These are phyloP conservation scores for Argyrosomus japonicus DNA, from an alignment of 2,113 vertebrate genomes.

Conservation along the genomic window DNA sequence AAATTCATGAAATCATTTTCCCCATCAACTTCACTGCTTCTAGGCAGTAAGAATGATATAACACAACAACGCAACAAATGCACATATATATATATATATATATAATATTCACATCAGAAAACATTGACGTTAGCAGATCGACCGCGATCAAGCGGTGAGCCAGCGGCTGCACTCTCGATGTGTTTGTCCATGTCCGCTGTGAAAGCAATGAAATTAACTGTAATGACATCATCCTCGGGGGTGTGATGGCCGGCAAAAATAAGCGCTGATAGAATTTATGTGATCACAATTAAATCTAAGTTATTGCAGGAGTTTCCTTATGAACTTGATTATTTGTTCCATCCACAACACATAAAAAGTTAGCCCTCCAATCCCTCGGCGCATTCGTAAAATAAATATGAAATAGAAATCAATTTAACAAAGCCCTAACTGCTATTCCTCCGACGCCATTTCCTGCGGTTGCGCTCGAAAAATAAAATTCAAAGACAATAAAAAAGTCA, in stretches of 20 bases:
- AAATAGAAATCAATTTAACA: slow-evolving; percentile 81
- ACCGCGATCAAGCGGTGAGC: not conserved
- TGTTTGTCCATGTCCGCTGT: slow-evolving; percentile 50
- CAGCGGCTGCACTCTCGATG: not conserved
- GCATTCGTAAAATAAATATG: slow-evolving; percentile 77
- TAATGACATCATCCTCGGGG: slow-evolving; percentile 76
- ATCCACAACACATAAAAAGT: slow-evolving; percentile 74
- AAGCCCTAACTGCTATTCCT: slow-evolving; percentile 76
- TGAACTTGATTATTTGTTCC: slow-evolving; percentile 80
- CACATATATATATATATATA: no score
- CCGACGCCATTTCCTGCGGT: slow-evolving; percentile 61
- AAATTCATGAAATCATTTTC: not conserved
- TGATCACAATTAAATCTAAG: slow-evolving; percentile 80
- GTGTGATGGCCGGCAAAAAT: slow-evolving; percentile 61
- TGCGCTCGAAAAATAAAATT: slow-evolving; percentile 72
- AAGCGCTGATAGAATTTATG: slow-evolving; percentile 75
- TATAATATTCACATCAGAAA: slow-evolving; percentile 37
- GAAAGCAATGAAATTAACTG: slow-evolving; percentile 67
- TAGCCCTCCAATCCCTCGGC: slow-evolving; percentile 57
- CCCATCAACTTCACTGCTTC: not conserved
- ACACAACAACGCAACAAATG: slow-evolving; percentile 11
- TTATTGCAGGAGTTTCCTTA: slow-evolving; percentile 82
- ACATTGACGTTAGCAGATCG: slow-evolving; percentile 11
- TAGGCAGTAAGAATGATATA: slow-evolving; percentile 14
- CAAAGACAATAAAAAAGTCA: slow-evolving; percentile 80